Evolutionary conservation across 2,888 invertebrate species (phyloP).

Genomic region (Drosophila quinaria): DNA sequence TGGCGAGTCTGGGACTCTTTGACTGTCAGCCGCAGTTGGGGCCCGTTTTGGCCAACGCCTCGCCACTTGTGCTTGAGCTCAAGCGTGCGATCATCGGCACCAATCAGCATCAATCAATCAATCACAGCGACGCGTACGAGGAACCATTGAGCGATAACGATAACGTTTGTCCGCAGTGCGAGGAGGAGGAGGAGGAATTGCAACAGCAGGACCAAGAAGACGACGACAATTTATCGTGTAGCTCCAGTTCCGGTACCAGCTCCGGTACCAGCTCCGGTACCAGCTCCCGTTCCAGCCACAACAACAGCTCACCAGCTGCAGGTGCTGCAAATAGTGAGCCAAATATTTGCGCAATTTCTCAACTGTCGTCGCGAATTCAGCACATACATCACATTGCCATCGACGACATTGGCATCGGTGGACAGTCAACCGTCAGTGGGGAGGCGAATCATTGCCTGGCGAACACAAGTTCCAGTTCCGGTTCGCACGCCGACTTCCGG

Average conservation of each 20-base stretch:
- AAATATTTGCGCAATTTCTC: constrained; percentile 55
- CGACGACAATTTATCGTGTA: constrained; percentile 37
- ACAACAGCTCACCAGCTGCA: constrained; percentile 51
- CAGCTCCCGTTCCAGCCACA: constrained; percentile 3
- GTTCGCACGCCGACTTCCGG: constrained; percentile 83
- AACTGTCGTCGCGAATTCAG: constrained; percentile 62
- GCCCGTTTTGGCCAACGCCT: constrained; percentile 55
- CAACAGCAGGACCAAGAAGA: constrained; percentile 16
- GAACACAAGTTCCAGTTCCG: constrained; percentile 63
- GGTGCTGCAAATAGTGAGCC: constrained; percentile 69
- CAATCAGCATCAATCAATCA: constrained; percentile 38
- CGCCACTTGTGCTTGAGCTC: constrained; percentile 77
- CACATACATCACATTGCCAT: constrained; percentile 74
- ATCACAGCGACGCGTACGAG: constrained; percentile 28
- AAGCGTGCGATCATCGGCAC: constrained; percentile 82
- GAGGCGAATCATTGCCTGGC: constrained; percentile 47
- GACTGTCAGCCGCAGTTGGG: constrained; percentile 74
- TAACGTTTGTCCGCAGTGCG: constrained; percentile 64
- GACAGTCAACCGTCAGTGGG: constrained; percentile 12
- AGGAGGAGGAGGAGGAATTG: constrained; percentile 37
- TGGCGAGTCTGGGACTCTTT: constrained; percentile 64
- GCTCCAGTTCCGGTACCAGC: constrained; percentile 20
- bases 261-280: constrained; percentile 12
- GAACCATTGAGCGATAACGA: constrained; percentile 31
- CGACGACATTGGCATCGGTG: constrained; percentile 62